phyloP scores from a whole-genome alignment of 92 coral and sea anemone genomes.

The Palythoa heliodiscus region DNA sequence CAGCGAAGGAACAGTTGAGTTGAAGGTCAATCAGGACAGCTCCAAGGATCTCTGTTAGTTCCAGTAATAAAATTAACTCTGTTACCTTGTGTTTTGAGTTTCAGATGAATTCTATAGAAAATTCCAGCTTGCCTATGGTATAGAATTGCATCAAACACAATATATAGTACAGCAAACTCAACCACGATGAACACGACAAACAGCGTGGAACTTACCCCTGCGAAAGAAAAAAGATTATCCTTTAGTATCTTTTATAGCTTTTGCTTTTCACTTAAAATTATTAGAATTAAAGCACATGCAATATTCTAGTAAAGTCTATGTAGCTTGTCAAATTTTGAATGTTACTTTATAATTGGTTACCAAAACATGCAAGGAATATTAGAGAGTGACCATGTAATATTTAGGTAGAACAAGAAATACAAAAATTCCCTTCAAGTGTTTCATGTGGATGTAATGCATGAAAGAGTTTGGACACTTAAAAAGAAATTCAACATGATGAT shows the following conservation, averaged over 20 bases:
- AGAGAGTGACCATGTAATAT: neutral
- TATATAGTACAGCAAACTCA: conserved; percentile 41
- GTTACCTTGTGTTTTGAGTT: conserved; percentile 37
- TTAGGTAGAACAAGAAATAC: neutral
- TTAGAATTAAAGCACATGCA: neutral
- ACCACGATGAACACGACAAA: conserved; percentile 38
- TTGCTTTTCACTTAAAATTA: neutral
- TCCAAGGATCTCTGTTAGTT: neutral
- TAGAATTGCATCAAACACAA: conserved; percentile 41
- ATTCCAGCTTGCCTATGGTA: conserved; percentile 42
- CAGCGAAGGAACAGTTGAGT: neutral
- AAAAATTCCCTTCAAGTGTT: neutral
- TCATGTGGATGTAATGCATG: neutral
- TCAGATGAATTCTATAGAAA: conserved; percentile 35
- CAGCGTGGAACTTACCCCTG: conserved; percentile 42
- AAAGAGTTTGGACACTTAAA: too few relatives aligned
- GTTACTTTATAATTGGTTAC: too few relatives aligned
- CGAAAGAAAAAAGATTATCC: neutral
- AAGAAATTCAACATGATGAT: too few relatives aligned
- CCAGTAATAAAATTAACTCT: neutral
- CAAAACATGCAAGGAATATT: neutral
- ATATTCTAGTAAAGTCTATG: neutral
- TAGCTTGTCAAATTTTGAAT: too few relatives aligned
- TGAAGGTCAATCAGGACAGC: neutral
- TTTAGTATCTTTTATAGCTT: neutral